Evolutionary conservation across 2,113 vertebrate genomes (phyloP).

Genomic region (Corythoichthys haematopterus): DNA sequence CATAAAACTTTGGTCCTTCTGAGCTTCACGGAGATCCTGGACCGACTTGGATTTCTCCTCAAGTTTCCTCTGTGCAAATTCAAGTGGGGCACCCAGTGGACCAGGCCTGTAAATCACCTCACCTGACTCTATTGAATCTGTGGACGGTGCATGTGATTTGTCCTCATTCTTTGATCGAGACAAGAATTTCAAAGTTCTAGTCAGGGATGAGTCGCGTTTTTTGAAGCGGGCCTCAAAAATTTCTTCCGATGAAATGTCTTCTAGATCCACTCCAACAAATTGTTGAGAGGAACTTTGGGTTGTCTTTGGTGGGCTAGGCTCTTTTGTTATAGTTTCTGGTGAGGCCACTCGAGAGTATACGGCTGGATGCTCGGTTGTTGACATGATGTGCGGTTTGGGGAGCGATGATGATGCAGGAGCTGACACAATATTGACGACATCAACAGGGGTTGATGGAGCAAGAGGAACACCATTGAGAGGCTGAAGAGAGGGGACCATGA

Average conservation of each 20-base stretch:
- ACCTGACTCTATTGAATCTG: slow-evolving; percentile 49
- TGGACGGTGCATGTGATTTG: slow-evolving; percentile 54
- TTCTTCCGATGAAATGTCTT: slow-evolving; percentile 89
- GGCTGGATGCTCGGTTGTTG: slow-evolving; percentile 71
- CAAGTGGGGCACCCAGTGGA: slow-evolving; percentile 82
- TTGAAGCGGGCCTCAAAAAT: slow-evolving; percentile 95
- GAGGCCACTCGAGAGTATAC: slow-evolving; percentile 76
- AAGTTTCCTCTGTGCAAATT: slow-evolving; percentile 73
- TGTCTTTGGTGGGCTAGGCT: slow-evolving; percentile 67
- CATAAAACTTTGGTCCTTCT: slow-evolving; percentile 86
- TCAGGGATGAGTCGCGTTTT: slow-evolving; percentile 84
- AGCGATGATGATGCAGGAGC: slow-evolving; percentile 18
- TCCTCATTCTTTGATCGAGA: slow-evolving; percentile 84
- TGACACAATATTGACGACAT: slow-evolving; percentile 14
- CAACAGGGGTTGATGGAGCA: slow-evolving; percentile 33
- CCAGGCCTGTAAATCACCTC: slow-evolving; percentile 92
- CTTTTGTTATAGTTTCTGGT: slow-evolving; percentile 65
- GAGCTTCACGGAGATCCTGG: slow-evolving; percentile 83
- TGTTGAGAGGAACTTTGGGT: slow-evolving; percentile 36
- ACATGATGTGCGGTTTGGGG: slow-evolving; percentile 31
- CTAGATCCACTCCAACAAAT: slow-evolving; percentile 60
- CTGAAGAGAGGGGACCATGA: slow-evolving; percentile 70
- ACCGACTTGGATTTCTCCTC: slow-evolving; percentile 89
- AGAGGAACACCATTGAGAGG: slow-evolving; percentile 26
- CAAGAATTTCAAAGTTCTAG: slow-evolving; percentile 82